Conservation (phyloP, 2,888 invertebrate genomes). For the Chironomus tentans region DNA sequence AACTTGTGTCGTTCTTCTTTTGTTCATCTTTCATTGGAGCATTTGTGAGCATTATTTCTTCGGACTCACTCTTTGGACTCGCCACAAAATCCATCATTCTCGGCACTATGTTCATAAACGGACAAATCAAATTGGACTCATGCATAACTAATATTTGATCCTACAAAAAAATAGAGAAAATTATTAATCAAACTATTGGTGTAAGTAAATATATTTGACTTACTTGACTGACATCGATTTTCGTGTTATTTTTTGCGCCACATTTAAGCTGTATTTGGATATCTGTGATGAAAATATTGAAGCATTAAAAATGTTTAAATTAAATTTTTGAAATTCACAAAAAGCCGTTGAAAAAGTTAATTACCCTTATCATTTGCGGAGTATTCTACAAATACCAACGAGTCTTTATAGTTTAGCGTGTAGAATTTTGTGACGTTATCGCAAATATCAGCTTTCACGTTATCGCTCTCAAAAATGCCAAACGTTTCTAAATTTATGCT, state of each 20-base stretch:
- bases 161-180: neutral
- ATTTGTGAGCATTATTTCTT: neutral
- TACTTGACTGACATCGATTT: neutral
- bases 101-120: neutral
- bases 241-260: neutral
- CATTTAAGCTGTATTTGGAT: slow-evolving; percentile 9
- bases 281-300: neutral
- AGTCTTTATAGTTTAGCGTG: slow-evolving; percentile 12
- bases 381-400: slow-evolving; percentile 10
- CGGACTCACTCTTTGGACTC: neutral
- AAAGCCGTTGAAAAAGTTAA: neutral
- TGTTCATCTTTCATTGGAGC: neutral
- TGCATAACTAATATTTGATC: neutral
- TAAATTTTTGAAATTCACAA: no score
- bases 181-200: neutral
- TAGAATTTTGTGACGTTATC: neutral
- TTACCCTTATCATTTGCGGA: neutral
- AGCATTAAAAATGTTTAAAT: neutral
- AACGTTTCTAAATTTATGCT: slow-evolving; percentile 8
- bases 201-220: neutral
- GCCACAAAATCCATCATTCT: neutral
- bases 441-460: neutral
- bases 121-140: neutral
- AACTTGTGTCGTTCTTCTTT: neutral
- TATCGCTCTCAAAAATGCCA: neutral